These are phyloP conservation scores for Germaria angustata DNA, from an alignment of 2,888 invertebrate genomes.

Conservation along the genomic window DNA sequence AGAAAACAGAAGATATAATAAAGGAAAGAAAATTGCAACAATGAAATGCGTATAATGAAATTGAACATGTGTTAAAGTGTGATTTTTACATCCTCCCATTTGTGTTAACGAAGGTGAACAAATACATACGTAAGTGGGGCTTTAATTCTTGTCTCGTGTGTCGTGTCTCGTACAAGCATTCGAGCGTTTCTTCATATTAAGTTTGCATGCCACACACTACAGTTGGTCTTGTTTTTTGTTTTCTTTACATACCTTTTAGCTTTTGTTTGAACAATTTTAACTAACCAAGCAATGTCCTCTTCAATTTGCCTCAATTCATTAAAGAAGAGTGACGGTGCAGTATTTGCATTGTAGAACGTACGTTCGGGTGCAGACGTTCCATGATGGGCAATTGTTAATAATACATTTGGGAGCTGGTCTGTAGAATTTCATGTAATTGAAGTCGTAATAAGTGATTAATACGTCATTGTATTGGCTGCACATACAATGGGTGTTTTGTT, in stretches of 20 bases:
- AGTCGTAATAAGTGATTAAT: too few species aligned
- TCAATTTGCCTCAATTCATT: conserved; percentile 46
- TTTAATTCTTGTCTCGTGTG: conserved; percentile 17
- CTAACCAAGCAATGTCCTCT: conserved; percentile 41
- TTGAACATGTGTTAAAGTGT: conserved; percentile 56
- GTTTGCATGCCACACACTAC: not conserved
- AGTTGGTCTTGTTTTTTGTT: not conserved
- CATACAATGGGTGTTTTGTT: too few species aligned
- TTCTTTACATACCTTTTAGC: not conserved
- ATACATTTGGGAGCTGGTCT: not conserved
- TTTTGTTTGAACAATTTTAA: conserved; percentile 28
- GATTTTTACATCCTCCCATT: conserved; percentile 51
- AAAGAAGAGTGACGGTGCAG: conserved; percentile 30
- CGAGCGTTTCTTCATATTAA: not conserved
- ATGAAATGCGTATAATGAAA: conserved; percentile 28
- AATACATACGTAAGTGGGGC: conserved; percentile 30
- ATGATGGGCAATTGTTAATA: not conserved
- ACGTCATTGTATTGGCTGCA: too few species aligned
- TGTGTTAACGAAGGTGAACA: conserved; percentile 43
- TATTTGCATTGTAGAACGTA: conserved; percentile 25
- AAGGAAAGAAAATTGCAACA: conserved; percentile 1
- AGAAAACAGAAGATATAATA: not conserved
- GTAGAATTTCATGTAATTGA: too few species aligned
- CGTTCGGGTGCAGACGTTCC: not conserved
- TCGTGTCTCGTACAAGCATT: not conserved